A percentile compares a stretch with the other conserved stretches of the same genome.
These are phyloP conservation scores for Rhadinocentrus ornatus DNA, from an alignment of 2,797 vertebrate species.

Conservation along the genomic window DNA sequence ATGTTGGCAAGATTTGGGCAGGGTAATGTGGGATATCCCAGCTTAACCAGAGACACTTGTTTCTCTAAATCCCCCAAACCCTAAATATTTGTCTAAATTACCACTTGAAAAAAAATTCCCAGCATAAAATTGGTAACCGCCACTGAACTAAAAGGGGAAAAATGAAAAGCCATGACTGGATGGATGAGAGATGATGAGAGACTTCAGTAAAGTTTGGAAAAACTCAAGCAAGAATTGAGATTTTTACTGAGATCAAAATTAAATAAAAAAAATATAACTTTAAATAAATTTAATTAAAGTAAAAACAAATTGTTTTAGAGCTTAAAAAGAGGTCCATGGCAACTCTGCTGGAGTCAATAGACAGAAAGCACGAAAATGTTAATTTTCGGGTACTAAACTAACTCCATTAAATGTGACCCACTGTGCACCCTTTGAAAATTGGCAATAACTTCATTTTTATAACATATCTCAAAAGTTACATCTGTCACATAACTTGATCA, in stretches of 20 bases:
- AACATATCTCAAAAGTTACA: not conserved
- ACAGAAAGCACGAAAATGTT: not conserved
- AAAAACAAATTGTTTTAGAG: too few species aligned
- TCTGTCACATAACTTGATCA: not conserved
- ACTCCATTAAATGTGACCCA: not conserved
- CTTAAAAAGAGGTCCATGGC: too few species aligned
- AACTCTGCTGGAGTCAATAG: not conserved
- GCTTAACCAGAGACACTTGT: not conserved
- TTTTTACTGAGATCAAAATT: not conserved
- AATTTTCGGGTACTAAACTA: not conserved
- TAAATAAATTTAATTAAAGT: too few species aligned
- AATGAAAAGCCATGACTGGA: not conserved
- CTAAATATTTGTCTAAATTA: conserved; percentile 1
- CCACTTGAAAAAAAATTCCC: conserved; percentile 2
- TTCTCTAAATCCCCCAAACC: not conserved
- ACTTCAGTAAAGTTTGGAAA: not conserved
- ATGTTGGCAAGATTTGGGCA: conserved; percentile 13
- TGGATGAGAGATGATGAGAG: not conserved
- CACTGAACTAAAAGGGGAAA: not conserved
- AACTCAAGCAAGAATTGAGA: not conserved
- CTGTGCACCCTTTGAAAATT: not conserved
- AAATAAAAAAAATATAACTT: not conserved
- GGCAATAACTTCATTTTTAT: not conserved
- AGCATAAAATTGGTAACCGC: not conserved
- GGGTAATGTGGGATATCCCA: conserved; percentile 21